A percentile compares a stretch with the other conserved stretches of the same genome.
Conservation (phyloP, 2,797 vertebrate genomes). For the Cacajao melanocephalus region DNA sequence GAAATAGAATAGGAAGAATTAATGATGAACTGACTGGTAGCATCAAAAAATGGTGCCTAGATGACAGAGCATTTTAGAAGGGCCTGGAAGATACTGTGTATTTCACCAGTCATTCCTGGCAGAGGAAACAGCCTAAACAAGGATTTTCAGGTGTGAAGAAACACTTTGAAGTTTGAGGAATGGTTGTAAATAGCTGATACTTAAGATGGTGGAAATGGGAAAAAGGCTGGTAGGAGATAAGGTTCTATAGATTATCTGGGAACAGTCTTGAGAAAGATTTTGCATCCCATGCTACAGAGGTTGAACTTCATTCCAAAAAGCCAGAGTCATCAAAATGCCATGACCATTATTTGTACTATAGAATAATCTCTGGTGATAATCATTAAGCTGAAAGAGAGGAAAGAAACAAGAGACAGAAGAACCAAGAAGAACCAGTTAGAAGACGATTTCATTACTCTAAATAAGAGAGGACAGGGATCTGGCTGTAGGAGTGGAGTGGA, state of each 20-base stretch:
- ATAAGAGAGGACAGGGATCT: slow-evolving; percentile 60
- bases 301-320: slow-evolving; percentile 52
- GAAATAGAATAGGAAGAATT: background rate
- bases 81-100: background rate
- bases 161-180: background rate
- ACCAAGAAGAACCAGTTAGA: slow-evolving; percentile 51
- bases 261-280: slow-evolving; percentile 34
- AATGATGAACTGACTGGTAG: background rate
- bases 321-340: slow-evolving; percentile 35
- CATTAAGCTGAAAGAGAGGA: slow-evolving; percentile 57
- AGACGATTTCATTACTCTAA: slow-evolving; percentile 48
- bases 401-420: slow-evolving; percentile 63
- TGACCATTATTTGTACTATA: slow-evolving; percentile 53
- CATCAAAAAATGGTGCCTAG: background rate
- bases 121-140: background rate
- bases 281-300: background rate
- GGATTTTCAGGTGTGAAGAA: background rate
- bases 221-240: background rate
- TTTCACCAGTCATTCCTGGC: background rate
- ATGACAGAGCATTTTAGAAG: background rate
- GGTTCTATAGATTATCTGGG: background rate
- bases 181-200: background rate
- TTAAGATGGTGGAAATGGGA: background rate
- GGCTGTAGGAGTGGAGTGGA: slow-evolving; percentile 32
- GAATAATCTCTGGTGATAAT: slow-evolving; percentile 58